phyloP scores from a whole-genome alignment of 1,140 invertebrate genomes.

The Drosophila kohkoa region DNA sequence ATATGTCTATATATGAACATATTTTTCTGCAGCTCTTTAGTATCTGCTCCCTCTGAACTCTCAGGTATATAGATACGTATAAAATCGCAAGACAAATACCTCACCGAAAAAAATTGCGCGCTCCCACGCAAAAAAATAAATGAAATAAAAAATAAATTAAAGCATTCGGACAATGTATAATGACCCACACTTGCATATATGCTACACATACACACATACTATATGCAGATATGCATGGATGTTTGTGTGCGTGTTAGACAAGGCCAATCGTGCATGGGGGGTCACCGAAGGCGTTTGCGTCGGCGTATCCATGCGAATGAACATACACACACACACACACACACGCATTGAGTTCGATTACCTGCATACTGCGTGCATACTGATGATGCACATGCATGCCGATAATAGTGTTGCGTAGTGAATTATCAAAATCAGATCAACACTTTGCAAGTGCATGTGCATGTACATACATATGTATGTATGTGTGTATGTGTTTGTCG shows the following conservation, averaged over 20 bases:
- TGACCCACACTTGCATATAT: slow-evolving; percentile 22
- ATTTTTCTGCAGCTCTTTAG: neutral
- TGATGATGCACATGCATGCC: slow-evolving; percentile 13
- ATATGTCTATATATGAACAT: too few species aligned
- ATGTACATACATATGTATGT: neutral
- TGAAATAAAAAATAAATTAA: slow-evolving; percentile 12
- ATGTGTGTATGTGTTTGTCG: neutral
- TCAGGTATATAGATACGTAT: slow-evolving; percentile 1
- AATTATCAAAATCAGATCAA: slow-evolving; percentile 42
- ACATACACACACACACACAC: neutral
- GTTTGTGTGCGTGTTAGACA: slow-evolving; percentile 27
- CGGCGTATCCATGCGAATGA: slow-evolving; percentile 7
- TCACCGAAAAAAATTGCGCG: slow-evolving; percentile 27
- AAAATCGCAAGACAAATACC: slow-evolving; percentile 5
- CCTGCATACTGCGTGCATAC: neutral
- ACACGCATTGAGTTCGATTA: slow-evolving; percentile 9
- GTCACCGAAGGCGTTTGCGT: slow-evolving; percentile 51
- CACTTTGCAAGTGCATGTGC: slow-evolving; percentile 25
- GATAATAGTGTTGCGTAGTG: slow-evolving; percentile 37
- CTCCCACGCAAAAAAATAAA: slow-evolving; percentile 47
- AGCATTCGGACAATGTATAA: slow-evolving; percentile 33
- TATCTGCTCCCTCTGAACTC: neutral
- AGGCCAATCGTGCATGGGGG: slow-evolving; percentile 67
- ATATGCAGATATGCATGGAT: neutral
- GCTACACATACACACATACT: neutral